Base-by-base conservation (phyloP, 64 coral and sea anemone genomes). In the Stichodactyla mertensii region DNA sequence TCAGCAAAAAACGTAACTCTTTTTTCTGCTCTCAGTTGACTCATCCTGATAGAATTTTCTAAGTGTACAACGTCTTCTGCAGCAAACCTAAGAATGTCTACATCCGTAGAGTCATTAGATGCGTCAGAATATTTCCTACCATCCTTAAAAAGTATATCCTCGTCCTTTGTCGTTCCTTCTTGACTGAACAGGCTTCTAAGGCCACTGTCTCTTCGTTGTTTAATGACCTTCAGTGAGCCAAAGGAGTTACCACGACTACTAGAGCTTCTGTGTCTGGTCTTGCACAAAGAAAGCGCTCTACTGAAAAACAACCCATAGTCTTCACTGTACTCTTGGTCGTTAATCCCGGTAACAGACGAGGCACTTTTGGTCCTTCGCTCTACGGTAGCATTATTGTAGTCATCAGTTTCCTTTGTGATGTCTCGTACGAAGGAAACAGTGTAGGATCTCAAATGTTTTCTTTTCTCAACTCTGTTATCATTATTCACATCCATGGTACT, bases 1-100 rank as follows among this genome's bases (percentile, higher is more conserved):
- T 83, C 55, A 11, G 20, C 52, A 16, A 0, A 52, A n/a, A 83
- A 83, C 52, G 51, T 19, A 4, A 83, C 80, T 20, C 15, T 83
- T 22, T 83, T 83, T 24, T 83, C 80, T n/a, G 20, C 80, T 79
- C 51, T 79, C 10, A 61, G 59, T 61, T 61, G 59, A 77, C 23
- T 45, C 20, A 77, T 77, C n/a, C 22, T 77, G 4, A 77, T 24
- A 24, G 22, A 27, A n/a, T 77, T 77, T n/a, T 77, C 31, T 45
- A 77, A 11, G 31, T 77, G n/a, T 45, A 77, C 3, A 5, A 77
- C 31, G 11, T 36, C 71, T 26, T 77, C 71, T 61, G 59, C 14
- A 61, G 59, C 18, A 61, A 61, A 61, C 18, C 59, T 61, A 15
- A 13, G 14, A 61, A 4, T 61, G 59, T 61, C 59, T 15, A 4